Conservation (phyloP, 2,888 invertebrate species). For the Conus canariensis region DNA sequence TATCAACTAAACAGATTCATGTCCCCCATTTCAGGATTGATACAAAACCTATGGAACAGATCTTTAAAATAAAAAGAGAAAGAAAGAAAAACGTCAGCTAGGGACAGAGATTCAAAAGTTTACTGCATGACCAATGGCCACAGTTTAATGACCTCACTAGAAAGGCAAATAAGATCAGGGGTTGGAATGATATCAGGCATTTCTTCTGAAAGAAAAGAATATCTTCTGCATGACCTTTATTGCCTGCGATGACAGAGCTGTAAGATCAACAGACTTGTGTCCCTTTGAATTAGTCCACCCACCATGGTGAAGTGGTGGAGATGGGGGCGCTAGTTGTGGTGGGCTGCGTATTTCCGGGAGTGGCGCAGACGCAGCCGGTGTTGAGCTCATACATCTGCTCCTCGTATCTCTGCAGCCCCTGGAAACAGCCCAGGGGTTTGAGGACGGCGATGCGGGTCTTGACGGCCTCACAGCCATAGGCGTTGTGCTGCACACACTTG, state of each 20-base stretch:
- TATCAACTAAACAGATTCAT: background rate
- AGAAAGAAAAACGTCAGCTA: no score
- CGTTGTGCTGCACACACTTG: constrained; percentile 14
- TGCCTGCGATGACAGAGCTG: no score
- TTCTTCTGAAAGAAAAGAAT: no score
- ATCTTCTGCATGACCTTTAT: no score
- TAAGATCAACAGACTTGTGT: no score
- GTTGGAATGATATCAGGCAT: no score
- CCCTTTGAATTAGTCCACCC: background rate
- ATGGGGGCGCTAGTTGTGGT: background rate
- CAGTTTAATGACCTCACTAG: no score
- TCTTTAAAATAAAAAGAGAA: no score
- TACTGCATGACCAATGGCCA: no score
- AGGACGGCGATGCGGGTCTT: constrained; percentile 23
- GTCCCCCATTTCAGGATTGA: background rate
- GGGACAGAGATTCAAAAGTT: no score
- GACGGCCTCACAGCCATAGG: constrained; percentile 29
- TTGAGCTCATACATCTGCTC: constrained; percentile 6
- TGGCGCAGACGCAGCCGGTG: constrained; percentile 34
- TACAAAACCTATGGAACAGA: no score
- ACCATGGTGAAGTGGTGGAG: background rate
- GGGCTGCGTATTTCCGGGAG: background rate
- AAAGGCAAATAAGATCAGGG: no score
- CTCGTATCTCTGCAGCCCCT: constrained; percentile 30
- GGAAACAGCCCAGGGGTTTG: constrained; percentile 17